Evolutionary conservation across 2,797 vertebrate species (phyloP), one percentile per base, ranked within the genome.

Genomic region (Phataginus tricuspis): DNA sequence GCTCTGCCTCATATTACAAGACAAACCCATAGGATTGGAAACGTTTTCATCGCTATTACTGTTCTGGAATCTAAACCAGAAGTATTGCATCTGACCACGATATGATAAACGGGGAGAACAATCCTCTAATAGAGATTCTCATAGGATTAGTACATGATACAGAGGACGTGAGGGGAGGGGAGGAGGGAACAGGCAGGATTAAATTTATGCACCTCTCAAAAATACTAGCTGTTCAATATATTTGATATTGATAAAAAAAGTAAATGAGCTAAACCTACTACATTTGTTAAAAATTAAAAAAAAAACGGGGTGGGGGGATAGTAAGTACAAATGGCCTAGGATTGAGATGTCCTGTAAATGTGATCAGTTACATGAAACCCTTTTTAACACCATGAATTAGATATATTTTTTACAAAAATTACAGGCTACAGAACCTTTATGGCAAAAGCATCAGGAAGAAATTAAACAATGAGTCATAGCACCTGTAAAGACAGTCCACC

Each of bases 331-430:
- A 71, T 75, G 45, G 55, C n/a, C 25, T 77, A 72, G 63, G 51
- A 84, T 51, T 95, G 53, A 89, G 59, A 75, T 74, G 31, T 85
- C 69, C 18, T 53, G 75, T 91, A 93, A 91, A 94, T 14, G 11
- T 95, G 89, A 92, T 63, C 89, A 92, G 88, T 86, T 91, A 92
- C 89, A 64, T 63, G 49, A 84, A 96, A 77, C 4, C 11, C 11
- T 92, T 95, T 91, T 74, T 79, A 95, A 91, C 69, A 84, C 39
- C 27, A 79, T 51, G 61, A 93, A 94, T 83, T 79, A 95, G 19
- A 93, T 71, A 66, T 57, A 27, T 72, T 53, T 97, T 96, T 96
- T 64, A 87, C 3, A 90, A 97, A 96, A 97, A 83, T 79, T 91
- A 63, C 59, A 93, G 53, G 39, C 79, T 86, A 63, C 25, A 68